Evolutionary conservation across 2,888 invertebrate genomes (phyloP).

Genomic region (Hydropsyche betteni): DNA sequence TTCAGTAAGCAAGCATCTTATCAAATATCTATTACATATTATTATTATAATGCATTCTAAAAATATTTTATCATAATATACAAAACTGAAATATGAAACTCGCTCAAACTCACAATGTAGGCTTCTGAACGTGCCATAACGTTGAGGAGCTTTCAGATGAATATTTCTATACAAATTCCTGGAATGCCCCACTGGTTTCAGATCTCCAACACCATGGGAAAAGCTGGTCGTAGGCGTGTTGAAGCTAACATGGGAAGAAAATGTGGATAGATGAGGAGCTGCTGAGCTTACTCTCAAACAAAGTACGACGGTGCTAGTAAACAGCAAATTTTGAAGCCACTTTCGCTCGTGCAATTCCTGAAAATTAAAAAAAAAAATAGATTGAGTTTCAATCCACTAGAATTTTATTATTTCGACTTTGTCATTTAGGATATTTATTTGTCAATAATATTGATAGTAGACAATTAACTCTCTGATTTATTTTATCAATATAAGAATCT

Average conservation of each 20-base stretch:
- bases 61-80: constrained; percentile 2
- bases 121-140: constrained; percentile 23
- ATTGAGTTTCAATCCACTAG: too few species aligned
- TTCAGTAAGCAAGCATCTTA: too few species aligned
- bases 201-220: constrained; percentile 63
- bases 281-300: constrained; percentile 38
- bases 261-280: constrained; percentile 55
- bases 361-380: not conserved
- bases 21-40: too few species aligned
- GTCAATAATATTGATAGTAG: too few species aligned
- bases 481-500: too few species aligned
- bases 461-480: too few species aligned
- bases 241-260: constrained; percentile 63
- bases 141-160: constrained; percentile 24
- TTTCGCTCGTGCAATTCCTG: constrained; percentile 24
- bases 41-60: not conserved
- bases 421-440: too few species aligned
- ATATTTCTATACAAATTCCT: constrained; percentile 15
- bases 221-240: constrained; percentile 62
- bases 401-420: too few species aligned
- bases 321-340: constrained; percentile 18
- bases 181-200: constrained; percentile 54
- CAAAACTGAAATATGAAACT: not conserved
- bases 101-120: constrained; percentile 9
- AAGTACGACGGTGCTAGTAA: constrained; percentile 1